Evolutionary conservation across 2,113 vertebrate species (phyloP), one percentile per base, ranked within the genome.

Genomic region (Rhizomys pruinosus): DNA sequence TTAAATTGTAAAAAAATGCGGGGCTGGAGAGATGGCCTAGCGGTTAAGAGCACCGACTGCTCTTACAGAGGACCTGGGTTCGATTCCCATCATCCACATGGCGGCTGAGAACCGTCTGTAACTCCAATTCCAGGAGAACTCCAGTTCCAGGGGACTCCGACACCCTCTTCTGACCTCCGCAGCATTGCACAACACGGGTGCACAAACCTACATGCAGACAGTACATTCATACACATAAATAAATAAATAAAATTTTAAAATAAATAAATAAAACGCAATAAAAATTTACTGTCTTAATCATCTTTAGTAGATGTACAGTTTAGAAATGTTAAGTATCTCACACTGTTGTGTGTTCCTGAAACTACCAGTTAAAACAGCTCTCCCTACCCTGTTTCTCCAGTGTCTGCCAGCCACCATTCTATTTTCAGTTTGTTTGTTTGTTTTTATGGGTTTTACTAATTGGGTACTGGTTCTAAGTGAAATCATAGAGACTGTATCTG

Each of bases 261-360:
- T 89, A 39, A n/a, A n/a, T 82, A 76, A 93, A 68, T n/a, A 89
- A 79, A 88, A 42, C 8, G 12, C 44, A 42, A 37, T 27, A 59
- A 55, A 89, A 42, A 66, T 12, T 59, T 32, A 23, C n/a, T 29
- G 15, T 39, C 52, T 23, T 84, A 91, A 47, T 42, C 25, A 20
- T 84, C 81, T 78, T 73, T 74, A 91, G 80, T 74, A 91, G 80
- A 64, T 64, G 23, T 95, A 20, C 52, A 25, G 7, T 85, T 93
- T 44, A n/a, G 22, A 73, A 61, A 42, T 68, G n/a, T 64, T 71
- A 90, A 73, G 27, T 13, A 25, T 87, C 93, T 59, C 55, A 72
- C 37, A 25, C 22, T 76, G 52, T 87, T 81, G 59, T 71, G 22
- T 9, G 71, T 37, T 71, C 57, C 44, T 37, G 71, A 84, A 64